Evolutionary conservation across 1,140 invertebrate species (phyloP), one percentile per base, ranked within the genome.

Genomic region (Zaprionus kolodkinae): DNA sequence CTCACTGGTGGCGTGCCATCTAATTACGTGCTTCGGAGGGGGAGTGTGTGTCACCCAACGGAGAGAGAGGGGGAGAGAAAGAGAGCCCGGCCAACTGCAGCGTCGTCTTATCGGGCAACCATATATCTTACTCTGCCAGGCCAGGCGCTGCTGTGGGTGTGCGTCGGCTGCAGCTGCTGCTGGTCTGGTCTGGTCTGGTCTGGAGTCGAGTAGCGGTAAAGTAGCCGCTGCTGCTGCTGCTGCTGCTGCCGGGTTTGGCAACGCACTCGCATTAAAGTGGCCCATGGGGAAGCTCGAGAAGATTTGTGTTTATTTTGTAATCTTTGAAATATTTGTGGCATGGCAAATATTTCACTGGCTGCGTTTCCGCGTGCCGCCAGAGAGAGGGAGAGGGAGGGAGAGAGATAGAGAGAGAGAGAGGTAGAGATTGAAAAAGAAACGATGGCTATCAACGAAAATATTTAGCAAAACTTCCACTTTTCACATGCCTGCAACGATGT

Each of bases 291-390:
- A 56, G 67, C 62, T 63, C 50, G 45, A 38, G 48, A 76, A 87
- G 84, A 87, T 87, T 87, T 87, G 84, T 87, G 85, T 89, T 88
- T 89, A 84, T 88, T 84, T 88, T 81, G 80, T 84, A 89, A 87
- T 87, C 84, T 89, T 81, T 87, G 85, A 87, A 88, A 87, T 87
- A 87, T 87, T 87, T 87, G 85, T 87, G 84, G 85, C 84, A 87
- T 87, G 80, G 78, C 84, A 87, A 87, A 88, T 89, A 87, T 87
- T 87, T 89, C 74, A 78, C 72, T 77, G 66, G 78, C 62, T 76
- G 66, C 79, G 64, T 88, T 87, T 87, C 83, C 83, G 83, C 83
- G 66, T 87, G 38, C 48, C 54, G 40, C 40, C 12, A 21, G 13
- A 45, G 12, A 11, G 21, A 35, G n/a, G 25, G 25, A 25, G 36